Evolutionary conservation across 2,888 invertebrate genomes (phyloP), one percentile per base, ranked within the genome.

Genomic region (Deilephila elpenor): DNA sequence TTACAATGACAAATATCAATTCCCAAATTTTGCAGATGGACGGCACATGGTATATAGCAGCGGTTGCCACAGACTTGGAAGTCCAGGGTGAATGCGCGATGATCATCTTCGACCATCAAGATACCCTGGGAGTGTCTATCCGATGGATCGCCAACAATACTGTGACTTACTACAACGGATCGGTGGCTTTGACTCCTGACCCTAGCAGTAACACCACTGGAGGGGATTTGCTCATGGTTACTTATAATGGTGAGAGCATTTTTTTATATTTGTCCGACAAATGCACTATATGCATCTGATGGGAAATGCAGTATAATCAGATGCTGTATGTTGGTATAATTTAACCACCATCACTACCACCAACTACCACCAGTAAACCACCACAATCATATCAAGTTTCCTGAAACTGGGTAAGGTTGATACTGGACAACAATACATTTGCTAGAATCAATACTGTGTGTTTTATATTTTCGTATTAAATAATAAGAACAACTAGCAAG

Each of bases 131-230:
- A 19, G 86, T 94, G 0, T 91, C 92, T 8, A 90, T 94, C 75
- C 91, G 90, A 73, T 93, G 93, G 93, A 86, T 92, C 37, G 85
- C 87, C 3, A 93, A 94, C 74, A 89, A 91, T 72, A 90, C 93
- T 0, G 88, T 89, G 1, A 86, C 85, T 6, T 92, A 86, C 77
- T 91, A 92, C 80, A 93, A 93, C 37, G 94, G 94, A 0, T 91
- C 93, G 0, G 90, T 93, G 0, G 86, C 89, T 3, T 80, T 93
- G 5, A 88, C 86, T 0, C 89, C 89, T 1, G 90, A 90, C 67
- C 89, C 89, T 0, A 86, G 85, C 17, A 89, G 86, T 53, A 91
- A 90, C 37, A 87, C 78, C 34, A 87, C 83, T 3, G 84, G 92
- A 62, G 93, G 93, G 0, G 94, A 93, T 78, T 76, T 92, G 1